Conservation (phyloP, 2,888 invertebrate genomes). For the Melieria omissa region DNA sequence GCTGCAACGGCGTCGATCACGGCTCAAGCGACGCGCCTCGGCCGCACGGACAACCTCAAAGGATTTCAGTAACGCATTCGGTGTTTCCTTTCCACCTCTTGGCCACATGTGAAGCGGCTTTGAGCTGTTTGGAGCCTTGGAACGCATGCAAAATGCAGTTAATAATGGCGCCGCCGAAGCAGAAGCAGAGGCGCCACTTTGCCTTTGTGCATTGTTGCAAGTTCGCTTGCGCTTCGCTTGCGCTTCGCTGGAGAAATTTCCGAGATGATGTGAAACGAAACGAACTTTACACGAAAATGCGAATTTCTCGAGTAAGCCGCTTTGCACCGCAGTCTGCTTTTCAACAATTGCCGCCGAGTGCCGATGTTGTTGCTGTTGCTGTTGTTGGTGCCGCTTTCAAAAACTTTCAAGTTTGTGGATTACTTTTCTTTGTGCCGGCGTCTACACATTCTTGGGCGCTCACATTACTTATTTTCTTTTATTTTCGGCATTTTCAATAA, state of each 20-base stretch:
- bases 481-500: constrained; percentile 8
- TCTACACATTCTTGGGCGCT: neutral
- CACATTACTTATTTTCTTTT: constrained; percentile 9
- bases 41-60: no score
- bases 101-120: constrained; percentile 16
- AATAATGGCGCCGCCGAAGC: neutral
- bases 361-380: constrained; percentile 19
- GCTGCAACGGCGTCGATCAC: no score
- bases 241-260: neutral
- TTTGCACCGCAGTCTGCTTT: no score
- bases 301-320: no score
- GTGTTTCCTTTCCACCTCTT: neutral
- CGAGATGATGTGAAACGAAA: no score
- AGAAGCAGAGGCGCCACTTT: constrained; percentile 47
- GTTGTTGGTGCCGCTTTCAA: constrained; percentile 5
- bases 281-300: no score
- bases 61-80: no score
- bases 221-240: constrained; percentile 54
- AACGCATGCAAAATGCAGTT: constrained; percentile 25
- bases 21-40: no score
- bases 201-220: constrained; percentile 62
- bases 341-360: neutral
- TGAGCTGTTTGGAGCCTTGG: constrained; percentile 12
- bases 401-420: constrained; percentile 43
- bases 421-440: constrained; percentile 8